Base-by-base conservation (phyloP, 2,797 vertebrate species). In the Poecilia velifera region DNA sequence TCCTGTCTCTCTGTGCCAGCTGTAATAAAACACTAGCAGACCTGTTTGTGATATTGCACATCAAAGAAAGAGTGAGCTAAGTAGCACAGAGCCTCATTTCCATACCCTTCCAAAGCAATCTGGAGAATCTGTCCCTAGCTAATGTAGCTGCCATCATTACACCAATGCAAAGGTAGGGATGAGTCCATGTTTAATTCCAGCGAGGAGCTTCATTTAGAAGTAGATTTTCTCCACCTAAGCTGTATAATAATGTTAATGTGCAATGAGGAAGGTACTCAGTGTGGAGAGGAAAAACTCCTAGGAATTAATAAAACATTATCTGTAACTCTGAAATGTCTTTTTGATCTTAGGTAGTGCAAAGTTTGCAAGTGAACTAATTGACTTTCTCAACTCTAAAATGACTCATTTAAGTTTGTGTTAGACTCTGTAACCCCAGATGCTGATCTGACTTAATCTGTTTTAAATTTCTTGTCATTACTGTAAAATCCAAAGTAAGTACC, bases 1-100 rank as follows among this genome's bases (percentile, higher is more conserved):
- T 7, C 39, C 70, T 13, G 78, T 74, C 70, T 87, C 78, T 83
- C 64, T 57, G 70, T 86, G 88, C 78, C 90, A 88, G 77, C 74
- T 89, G 82, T 83, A 92, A 92, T 93, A 86, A 92, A 91, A 89
- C 76, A 83, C 79, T 7, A 79, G 83, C 82, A 84, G 85, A 87
- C 84, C 84, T 88, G 86, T 87, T 90, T 89, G 84, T 78, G 91
- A 83, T 89, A 86, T 82, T 78, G 45, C 84, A 90, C 91, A 90
- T 93, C 92, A 94, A 92, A 93, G 90, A 79, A 68, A 16, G 74
- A 84, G 81, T 59, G 81, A 80, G 82, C 77, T 78, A 90, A 91
- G 86, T 89, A 88, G 88, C 88, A 86, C 80, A 76, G 79, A 78
- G 82, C 46, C 91, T 92, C 77, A 93, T 94, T 90, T 92, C 80